Percentiles rank a stretch among this genome's conserved stretches.
Evolutionary conservation across 2,113 vertebrate genomes (phyloP).

Genomic region (Engystomops pustulosus): DNA sequence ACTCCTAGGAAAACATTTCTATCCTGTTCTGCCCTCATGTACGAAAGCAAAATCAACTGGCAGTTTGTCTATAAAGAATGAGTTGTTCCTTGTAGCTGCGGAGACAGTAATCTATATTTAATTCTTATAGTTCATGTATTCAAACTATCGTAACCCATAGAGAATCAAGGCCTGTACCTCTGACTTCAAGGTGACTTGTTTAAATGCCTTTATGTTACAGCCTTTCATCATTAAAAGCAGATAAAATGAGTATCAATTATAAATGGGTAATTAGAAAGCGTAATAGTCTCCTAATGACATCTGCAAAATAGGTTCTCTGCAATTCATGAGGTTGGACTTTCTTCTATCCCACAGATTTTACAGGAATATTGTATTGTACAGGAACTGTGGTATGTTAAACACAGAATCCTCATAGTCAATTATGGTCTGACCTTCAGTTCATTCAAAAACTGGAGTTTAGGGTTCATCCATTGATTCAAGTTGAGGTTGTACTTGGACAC

Average conservation of each 20-base stretch:
- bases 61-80: too few species aligned
- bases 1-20: too few species aligned
- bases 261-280: conserved; percentile 47
- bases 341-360: background rate
- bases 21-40: too few species aligned
- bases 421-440: too few species aligned
- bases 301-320: background rate
- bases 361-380: too few species aligned
- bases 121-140: background rate
- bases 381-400: too few species aligned
- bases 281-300: conserved; percentile 49
- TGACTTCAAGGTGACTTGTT: conserved; percentile 46
- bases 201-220: conserved; percentile 25
- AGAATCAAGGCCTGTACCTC: background rate
- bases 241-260: conserved; percentile 54
- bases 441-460: too few species aligned
- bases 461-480: too few species aligned
- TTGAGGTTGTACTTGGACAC: too few species aligned
- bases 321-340: background rate
- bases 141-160: background rate
- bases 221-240: conserved; percentile 42
- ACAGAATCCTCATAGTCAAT: too few species aligned
- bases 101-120: background rate
- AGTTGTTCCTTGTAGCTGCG: background rate
- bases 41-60: too few species aligned